Base-by-base conservation (phyloP, 2,113 vertebrate species). In the Oreochromis aureus region DNA sequence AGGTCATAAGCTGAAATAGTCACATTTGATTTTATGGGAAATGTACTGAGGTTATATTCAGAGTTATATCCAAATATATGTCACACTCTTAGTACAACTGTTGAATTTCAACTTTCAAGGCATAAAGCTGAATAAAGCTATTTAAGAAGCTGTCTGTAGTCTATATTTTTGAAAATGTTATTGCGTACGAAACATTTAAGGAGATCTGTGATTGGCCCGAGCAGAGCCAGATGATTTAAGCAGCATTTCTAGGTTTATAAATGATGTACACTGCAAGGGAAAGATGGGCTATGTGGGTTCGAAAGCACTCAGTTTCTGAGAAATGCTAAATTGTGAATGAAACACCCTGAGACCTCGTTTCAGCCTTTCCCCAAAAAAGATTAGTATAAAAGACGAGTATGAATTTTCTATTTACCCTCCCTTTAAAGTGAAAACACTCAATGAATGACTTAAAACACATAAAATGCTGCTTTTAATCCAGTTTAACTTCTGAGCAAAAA, bases 211-310 rank as follows among this genome's bases (percentile, higher is more conserved):
- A 22, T 48, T 46, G 19, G 51, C 78, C 55, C 32, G 1, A 9
- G 56, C 56, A 30, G 48, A 83, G 80, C 55, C 54, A 0, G 19
- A 73, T 41, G 36, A 84, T 59, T 80, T 13, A 3, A 53, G 51
- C 73, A 83, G 55, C n/a, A 54, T 48, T 8, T 56, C 30, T n/a
- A 3, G n/a, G 27, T 54, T 88, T 78, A 88, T 86, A 80, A 84
- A 88, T 53, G 79, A 84, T 59, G 56, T 1, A 71, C 66, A 15
- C 18, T 41, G 1, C 15, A 0, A 61, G 66, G 3, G 13, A 36
- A 34, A 53, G 79, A 83, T 1, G 4, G 56, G 9, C 63, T 79
- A 3, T 34, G 7, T 41, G 46, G 36, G 56, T 87, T 78, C n/a
- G 1, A 51, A 86, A 48, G 34, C 7, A 22, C 80, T 66, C 15